These are phyloP conservation scores for Neolamprologus caudopunctatus DNA, from an alignment of 2,113 vertebrate genomes.

Conservation along the genomic window DNA sequence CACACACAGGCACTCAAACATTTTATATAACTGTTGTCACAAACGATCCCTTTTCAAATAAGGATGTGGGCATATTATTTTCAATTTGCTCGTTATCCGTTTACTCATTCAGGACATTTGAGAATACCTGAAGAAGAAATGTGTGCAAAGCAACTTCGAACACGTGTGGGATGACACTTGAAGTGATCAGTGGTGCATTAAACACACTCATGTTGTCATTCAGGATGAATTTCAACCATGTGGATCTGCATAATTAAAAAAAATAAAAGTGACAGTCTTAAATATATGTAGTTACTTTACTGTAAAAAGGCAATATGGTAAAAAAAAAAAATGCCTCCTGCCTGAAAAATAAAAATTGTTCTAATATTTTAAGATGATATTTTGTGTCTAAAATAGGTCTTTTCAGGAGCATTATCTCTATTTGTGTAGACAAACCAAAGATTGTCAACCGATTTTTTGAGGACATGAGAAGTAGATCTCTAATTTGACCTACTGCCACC, in stretches of 20 bases:
- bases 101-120: not conserved
- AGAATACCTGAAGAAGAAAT: not conserved
- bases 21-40: not conserved
- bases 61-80: not conserved
- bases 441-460: not conserved
- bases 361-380: not conserved
- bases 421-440: not conserved
- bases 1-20: not conserved
- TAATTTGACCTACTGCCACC: not conserved
- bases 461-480: not conserved
- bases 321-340: not conserved
- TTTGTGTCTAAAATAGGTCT: not conserved
- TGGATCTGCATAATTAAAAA: not conserved
- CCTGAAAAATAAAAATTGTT: not conserved
- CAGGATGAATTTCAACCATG: not conserved
- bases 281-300: not conserved
- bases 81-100: not conserved
- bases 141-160: not conserved
- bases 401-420: not conserved
- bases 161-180: not conserved
- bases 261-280: not conserved
- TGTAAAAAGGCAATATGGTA: not conserved
- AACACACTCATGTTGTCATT: not conserved
- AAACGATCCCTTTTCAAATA: not conserved
- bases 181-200: not conserved